Evolutionary conservation across 2,113 vertebrate species (phyloP).

Genomic region (Mormyrus lacerda): DNA sequence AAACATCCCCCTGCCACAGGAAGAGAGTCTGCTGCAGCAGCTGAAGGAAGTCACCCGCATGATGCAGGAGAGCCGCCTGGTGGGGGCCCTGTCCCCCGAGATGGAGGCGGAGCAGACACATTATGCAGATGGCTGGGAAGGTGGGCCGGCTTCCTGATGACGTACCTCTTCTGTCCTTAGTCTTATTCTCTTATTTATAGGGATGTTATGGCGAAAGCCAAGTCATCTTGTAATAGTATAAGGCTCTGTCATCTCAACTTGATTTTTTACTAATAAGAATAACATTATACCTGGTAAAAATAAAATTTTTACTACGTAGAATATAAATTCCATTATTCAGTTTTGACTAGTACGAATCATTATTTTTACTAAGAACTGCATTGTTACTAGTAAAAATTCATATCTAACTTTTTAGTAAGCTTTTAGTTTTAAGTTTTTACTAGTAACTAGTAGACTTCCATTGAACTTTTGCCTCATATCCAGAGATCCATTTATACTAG

Average conservation of each 20-base stretch:
- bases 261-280: not conserved
- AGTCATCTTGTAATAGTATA: not conserved
- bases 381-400: not conserved
- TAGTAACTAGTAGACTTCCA: not conserved
- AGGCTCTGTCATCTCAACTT: not conserved
- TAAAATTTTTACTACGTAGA: not conserved
- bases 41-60: slow-evolving; percentile 89
- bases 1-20: slow-evolving; percentile 75
- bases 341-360: not conserved
- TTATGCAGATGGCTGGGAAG: slow-evolving; percentile 76
- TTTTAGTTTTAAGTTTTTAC: not conserved
- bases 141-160: slow-evolving; percentile 29
- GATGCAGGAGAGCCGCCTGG: slow-evolving; percentile 83
- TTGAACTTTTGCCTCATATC: not conserved
- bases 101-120: slow-evolving; percentile 78
- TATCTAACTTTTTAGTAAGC: not conserved
- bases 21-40: slow-evolving; percentile 79
- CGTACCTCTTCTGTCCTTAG: not conserved
- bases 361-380: not conserved
- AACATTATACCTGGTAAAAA: not conserved
- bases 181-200: not conserved
- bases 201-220: not conserved
- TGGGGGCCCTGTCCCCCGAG: slow-evolving; percentile 68
- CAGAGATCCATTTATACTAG: not conserved
- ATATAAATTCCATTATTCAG: not conserved